These are phyloP conservation scores for Phaedon cochleariae DNA, from an alignment of 2,888 invertebrate species.

Conservation along the genomic window DNA sequence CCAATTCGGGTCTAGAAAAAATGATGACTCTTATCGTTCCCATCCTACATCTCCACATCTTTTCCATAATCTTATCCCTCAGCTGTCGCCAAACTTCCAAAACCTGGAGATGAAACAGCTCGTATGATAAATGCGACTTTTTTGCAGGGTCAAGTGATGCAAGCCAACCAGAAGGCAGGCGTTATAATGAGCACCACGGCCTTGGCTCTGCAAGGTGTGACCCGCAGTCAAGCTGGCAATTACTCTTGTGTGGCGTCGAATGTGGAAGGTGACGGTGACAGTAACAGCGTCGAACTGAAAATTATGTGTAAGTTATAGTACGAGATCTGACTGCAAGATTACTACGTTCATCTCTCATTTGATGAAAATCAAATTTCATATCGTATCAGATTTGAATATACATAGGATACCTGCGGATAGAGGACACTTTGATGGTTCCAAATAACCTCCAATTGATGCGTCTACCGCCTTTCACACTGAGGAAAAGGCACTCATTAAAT, in stretches of 20 bases:
- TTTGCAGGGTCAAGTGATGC: constrained; percentile 81
- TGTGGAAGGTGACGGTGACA: constrained; percentile 89
- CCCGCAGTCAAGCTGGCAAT: constrained; percentile 83
- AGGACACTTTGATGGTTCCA: too few species aligned
- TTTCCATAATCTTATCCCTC: constrained; percentile 17
- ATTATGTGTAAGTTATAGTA: constrained; percentile 84
- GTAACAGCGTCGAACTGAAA: constrained; percentile 80
- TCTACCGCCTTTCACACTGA: too few species aligned
- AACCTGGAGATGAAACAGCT: constrained; percentile 25
- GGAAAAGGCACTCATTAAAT: too few species aligned
- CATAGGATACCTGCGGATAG: too few species aligned
- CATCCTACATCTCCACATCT: neutral
- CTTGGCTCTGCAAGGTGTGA: constrained; percentile 82
- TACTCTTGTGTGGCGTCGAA: constrained; percentile 91
- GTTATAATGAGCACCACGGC: constrained; percentile 86
- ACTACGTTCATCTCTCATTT: too few species aligned
- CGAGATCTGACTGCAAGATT: constrained; percentile 20
- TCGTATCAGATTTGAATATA: too few species aligned
- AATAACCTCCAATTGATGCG: too few species aligned
- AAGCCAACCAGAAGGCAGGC: constrained; percentile 86
- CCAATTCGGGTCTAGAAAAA: too few species aligned
- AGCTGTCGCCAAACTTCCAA: constrained; percentile 22
- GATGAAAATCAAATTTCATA: too few species aligned
- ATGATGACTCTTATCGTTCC: too few species aligned
- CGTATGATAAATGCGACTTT: constrained; percentile 35